A percentile compares a stretch with the other conserved stretches of the same genome.
phyloP scores from a whole-genome alignment of 30 jellyfish, hydroid and myxozoan genomes.

The Catostylus mosaicus region DNA sequence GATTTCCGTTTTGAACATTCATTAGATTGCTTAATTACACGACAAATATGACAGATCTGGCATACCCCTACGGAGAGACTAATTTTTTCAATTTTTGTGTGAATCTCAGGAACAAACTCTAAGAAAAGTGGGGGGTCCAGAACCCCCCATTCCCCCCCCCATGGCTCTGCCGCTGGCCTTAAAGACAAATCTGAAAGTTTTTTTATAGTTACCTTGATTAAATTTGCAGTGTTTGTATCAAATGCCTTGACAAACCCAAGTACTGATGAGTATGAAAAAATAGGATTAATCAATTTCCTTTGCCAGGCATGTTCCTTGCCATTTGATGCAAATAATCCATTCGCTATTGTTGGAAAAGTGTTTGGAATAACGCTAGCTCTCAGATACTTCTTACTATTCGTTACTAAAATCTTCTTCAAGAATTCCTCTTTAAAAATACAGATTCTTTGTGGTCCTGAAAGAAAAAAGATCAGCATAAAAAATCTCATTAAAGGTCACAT shows the following conservation, averaged over 20 bases:
- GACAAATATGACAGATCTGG: no score
- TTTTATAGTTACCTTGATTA: background rate
- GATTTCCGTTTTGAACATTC: no score
- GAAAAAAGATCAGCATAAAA: no score
- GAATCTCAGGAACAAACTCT: no score
- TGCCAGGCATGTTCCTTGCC: conserved; percentile 77
- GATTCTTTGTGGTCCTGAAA: background rate
- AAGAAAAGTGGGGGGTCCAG: no score
- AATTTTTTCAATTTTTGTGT: no score
- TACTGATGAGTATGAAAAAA: conserved; percentile 47
- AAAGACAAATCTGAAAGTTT: no score
- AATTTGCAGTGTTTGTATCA: conserved; percentile 6
- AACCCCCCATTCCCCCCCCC: no score
- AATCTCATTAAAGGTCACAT: background rate
- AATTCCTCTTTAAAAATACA: conserved; percentile 24
- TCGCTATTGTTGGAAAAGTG: conserved; percentile 8
- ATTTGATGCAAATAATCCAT: conserved; percentile 43
- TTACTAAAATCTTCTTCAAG: background rate
- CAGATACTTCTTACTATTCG: background rate
- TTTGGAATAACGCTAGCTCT: background rate
- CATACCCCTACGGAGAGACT: no score
- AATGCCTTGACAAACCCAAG: conserved; percentile 31
- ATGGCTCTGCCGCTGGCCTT: no score
- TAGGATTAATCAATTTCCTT: conserved; percentile 64
- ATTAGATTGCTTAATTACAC: no score